Evolutionary conservation across 2,888 invertebrate species (phyloP).

Genomic region (Rutpela maculata): DNA sequence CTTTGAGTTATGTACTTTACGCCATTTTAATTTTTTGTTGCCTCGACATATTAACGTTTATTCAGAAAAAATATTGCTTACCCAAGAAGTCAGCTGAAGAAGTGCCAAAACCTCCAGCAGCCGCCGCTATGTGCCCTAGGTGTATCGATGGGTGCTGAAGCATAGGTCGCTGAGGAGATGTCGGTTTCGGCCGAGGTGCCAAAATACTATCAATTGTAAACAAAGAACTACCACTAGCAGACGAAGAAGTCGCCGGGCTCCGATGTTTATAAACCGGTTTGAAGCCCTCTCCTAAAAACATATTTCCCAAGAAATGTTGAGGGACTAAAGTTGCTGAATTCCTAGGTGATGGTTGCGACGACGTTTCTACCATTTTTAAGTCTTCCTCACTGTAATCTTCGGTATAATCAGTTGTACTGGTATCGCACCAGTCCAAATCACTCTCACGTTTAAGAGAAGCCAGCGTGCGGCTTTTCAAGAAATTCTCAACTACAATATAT

Average conservation of each 20-base stretch:
- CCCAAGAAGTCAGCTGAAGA: conserved; percentile 85
- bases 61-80: conserved; percentile 71
- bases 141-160: conserved; percentile 77
- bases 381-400: conserved; percentile 66
- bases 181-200: conserved; percentile 80
- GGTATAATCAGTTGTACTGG: conserved; percentile 58
- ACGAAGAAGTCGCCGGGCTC: conserved; percentile 56
- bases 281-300: conserved; percentile 72
- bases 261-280: conserved; percentile 69
- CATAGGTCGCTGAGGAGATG: conserved; percentile 76
- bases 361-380: conserved; percentile 71
- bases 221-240: conserved; percentile 77
- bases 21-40: no score
- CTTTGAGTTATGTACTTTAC: no score
- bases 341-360: conserved; percentile 62
- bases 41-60: no score
- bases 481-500: conserved; percentile 36
- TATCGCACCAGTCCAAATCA: conserved; percentile 70
- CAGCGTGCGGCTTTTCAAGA: conserved; percentile 64
- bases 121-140: conserved; percentile 80
- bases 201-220: conserved; percentile 93
- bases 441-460: conserved; percentile 71
- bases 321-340: conserved; percentile 51
- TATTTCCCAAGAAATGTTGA: conserved; percentile 63
- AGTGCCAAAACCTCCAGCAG: conserved; percentile 80